Conservation (phyloP, 2,113 vertebrate genomes). For the Caranx ignobilis region DNA sequence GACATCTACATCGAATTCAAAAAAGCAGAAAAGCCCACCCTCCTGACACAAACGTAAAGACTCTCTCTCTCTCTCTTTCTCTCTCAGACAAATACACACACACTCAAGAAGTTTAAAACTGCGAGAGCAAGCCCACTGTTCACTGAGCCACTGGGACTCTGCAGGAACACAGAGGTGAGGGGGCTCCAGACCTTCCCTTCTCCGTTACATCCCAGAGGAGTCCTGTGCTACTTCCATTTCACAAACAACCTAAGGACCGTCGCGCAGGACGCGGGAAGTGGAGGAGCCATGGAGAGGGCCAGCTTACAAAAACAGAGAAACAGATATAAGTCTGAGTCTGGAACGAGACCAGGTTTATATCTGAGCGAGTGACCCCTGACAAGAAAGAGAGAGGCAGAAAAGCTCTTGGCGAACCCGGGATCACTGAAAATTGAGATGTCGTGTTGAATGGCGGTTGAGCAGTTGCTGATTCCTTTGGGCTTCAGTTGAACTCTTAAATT, state of each 20-base stretch:
- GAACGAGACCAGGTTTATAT: conserved; percentile 62
- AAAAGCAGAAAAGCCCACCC: conserved; percentile 54
- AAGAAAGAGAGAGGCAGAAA: conserved; percentile 17
- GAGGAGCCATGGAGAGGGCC: conserved; percentile 45
- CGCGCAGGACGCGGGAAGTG: conserved; percentile 68
- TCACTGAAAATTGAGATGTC: conserved; percentile 37
- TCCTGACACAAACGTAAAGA: conserved; percentile 37
- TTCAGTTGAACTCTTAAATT: conserved; percentile 35
- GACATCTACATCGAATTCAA: conserved; percentile 61
- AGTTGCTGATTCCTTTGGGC: conserved; percentile 31
- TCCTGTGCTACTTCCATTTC: conserved; percentile 74
- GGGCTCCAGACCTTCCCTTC: conserved; percentile 68
- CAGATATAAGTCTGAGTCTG: conserved; percentile 52
- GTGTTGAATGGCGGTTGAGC: conserved; percentile 21
- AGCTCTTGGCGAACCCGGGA: conserved; percentile 25
- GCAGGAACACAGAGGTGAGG: conserved; percentile 75
- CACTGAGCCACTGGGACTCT: conserved; percentile 53
- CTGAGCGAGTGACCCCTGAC: conserved; percentile 54
- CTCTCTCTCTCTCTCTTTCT: no score
- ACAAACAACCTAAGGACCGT: conserved; percentile 78
- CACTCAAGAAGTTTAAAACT: conserved; percentile 25
- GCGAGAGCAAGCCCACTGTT: conserved; percentile 52
- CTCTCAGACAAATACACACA: conserved; percentile 47
- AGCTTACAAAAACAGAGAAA: conserved; percentile 65
- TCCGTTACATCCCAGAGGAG: conserved; percentile 74